A percentile compares a stretch with the other conserved stretches of the same genome.
Conservation (phyloP, 2,113 vertebrate genomes). For the Stomatorhinus ivindoensis region DNA sequence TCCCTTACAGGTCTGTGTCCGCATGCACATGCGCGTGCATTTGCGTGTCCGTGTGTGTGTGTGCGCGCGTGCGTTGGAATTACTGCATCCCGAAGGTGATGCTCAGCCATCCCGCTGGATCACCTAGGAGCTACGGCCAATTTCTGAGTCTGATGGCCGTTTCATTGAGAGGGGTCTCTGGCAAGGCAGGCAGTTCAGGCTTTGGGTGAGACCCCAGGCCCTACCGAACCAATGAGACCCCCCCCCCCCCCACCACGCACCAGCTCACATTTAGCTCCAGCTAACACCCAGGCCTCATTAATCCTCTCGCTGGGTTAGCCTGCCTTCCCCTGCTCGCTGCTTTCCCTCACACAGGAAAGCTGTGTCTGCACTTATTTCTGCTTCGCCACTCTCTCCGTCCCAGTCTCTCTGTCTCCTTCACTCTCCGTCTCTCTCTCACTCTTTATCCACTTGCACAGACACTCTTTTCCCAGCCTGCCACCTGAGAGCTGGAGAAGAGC, state of each 20-base stretch:
- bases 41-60: not conserved
- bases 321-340: not conserved
- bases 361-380: not conserved
- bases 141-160: not conserved
- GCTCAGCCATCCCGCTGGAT: not conserved
- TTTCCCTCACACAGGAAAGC: not conserved
- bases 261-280: not conserved
- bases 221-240: not conserved
- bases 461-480: not conserved
- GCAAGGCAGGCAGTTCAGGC: not conserved
- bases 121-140: not conserved
- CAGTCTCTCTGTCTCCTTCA: not conserved
- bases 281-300: constrained; percentile 2
- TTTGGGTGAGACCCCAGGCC: not conserved
- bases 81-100: not conserved
- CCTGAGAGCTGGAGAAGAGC: not conserved
- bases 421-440: not conserved
- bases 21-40: too few species aligned
- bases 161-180: not conserved
- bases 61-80: not conserved
- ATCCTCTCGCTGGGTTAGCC: not conserved
- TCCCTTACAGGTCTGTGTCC: not conserved
- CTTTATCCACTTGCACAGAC: not conserved
- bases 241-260: not conserved
- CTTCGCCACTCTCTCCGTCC: not conserved